Percentiles rank a stretch among this genome's conserved stretches.
phyloP scores from a whole-genome alignment of 92 coral and sea anemone genomes.

The Paragorgia papillata region DNA sequence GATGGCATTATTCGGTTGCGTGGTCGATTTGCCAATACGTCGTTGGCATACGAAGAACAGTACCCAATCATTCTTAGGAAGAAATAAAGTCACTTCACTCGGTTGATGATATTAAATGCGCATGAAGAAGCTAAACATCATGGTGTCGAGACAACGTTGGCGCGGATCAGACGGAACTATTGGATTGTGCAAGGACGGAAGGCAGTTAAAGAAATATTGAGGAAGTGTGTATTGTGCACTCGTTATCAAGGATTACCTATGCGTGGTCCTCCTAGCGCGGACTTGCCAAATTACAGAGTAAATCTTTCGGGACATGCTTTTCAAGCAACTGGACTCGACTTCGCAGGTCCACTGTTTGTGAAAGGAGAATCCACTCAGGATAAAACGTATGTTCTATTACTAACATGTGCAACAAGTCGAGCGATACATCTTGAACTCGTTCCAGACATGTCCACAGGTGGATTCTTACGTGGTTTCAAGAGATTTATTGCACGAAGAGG shows the following conservation, averaged over 20 bases:
- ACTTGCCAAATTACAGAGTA: conserved; percentile 22
- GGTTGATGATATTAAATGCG: conserved; percentile 9
- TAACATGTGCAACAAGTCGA: conserved; percentile 23
- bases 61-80: conserved; percentile 9
- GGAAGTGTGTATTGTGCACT: conserved; percentile 6
- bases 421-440: conserved; percentile 40
- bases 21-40: conserved; percentile 13
- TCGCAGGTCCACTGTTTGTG: conserved; percentile 25
- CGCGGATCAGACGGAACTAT: not conserved
- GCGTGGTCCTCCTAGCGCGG: not conserved
- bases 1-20: conserved; percentile 4
- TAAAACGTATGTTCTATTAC: not conserved
- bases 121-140: conserved; percentile 15
- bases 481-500: conserved; percentile 35
- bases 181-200: conserved; percentile 19
- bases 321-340: conserved; percentile 25
- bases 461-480: conserved; percentile 38
- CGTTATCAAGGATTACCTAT: conserved; percentile 21
- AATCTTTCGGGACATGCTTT: conserved; percentile 10
- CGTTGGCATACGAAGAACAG: conserved; percentile 23
- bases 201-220: conserved; percentile 12
- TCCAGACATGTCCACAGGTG: conserved; percentile 19
- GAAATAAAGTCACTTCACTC: not conserved
- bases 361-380: not conserved
- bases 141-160: conserved; percentile 19